Evolutionary conservation across 2,888 invertebrate species (phyloP), one percentile per base, ranked within the genome.

Genomic region (Diadegma fenestrale): DNA sequence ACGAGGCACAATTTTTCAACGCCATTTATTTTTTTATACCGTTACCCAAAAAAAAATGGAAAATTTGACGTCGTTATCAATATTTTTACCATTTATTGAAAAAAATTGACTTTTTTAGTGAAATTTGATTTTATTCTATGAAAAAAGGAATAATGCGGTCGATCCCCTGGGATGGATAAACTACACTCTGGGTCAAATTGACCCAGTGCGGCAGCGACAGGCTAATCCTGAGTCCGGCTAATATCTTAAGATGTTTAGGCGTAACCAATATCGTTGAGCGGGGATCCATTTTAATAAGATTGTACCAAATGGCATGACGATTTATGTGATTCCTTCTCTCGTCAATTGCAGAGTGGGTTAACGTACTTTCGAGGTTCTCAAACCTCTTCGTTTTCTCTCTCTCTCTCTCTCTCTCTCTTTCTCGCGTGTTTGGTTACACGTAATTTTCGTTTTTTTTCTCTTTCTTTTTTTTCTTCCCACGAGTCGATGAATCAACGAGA

Each of bases 401-500:
- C 68, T 26, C 26, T 6, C 33, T 66, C 68, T 76, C 69, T 69
- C 48, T 41, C 19, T 26, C 68, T 81, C 69, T 76, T 58, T 48
- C 63, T 79, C 75, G 73, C 73, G 69, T 69, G 68, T 22, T 75
- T 43, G 61, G 30, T 66, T 64, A 41, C 51, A 76, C 51, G 71
- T 76, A 69, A 81, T 68, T 58, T 51, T 58, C 26, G n/a, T 68
- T 64, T 33, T 33, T 30, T 71, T 61, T 61, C 22, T 61, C 22
- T 22, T 17, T 69, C 26, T 68, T 72, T 72, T 73, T 78, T 48
- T 78, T 83, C 58, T 84, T 84, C 80, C 80, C 84, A 84, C 84
- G 84, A 84, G 64, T 54, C 84, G 69, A 79, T 80, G 83, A 79
- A 84, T 84, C 73, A 83, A 78, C 78, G 54, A 51, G 80, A 72